Base-by-base conservation (phyloP, 92 coral and sea anemone species). In the Epizoanthus illoricatus region DNA sequence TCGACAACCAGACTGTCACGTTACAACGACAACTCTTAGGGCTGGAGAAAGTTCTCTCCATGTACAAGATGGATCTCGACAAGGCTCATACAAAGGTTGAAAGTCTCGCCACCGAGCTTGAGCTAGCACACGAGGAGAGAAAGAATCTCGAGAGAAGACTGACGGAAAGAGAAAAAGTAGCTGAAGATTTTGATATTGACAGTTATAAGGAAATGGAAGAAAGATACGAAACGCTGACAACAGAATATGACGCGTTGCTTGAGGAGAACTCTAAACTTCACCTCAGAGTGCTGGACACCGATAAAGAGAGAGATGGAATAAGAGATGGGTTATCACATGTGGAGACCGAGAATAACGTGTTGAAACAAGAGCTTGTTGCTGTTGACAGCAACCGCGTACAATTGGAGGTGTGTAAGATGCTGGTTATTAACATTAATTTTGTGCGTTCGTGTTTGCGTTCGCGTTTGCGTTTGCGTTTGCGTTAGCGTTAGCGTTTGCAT, bases 41-140 rank as follows among this genome's bases (percentile, higher is more conserved):
- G 55, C 65, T 88, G n/a, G 94, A 93, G 57, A 89, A 90, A 16
- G 89, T 76, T 71, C 83, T 93, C 40, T 86, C 91, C 13, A 86
- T 86, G 72, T 88, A 91, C 79, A 90, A 89, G 71, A 84, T 81
- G 36, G 94, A 93, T 75, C 80, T 93, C 69, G 94, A 93, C 72
- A 88, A 90, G 67, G 94, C 94, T 13, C 79, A 80, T 75, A 36
- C 84, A 5, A 88, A 88, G 80, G 85, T 85, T 18, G 88, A 76
- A 60, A 76, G 80, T 45, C 91, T 88, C n/a, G 49, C 28, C 16
- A 68, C 68, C 20, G 76, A 70, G 39, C 75, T 68, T 68, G 76
- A 81, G 47, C 41, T 81, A 36, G 75, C 76, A 21, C 85, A 81
- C 42, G 58, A 45, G 40, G 75, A 81, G 67, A 68, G 76, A 13